These are phyloP conservation scores for Phoenoteleia sp. DNA, from an alignment of 2,888 invertebrate genomes.

Conservation along the genomic window DNA sequence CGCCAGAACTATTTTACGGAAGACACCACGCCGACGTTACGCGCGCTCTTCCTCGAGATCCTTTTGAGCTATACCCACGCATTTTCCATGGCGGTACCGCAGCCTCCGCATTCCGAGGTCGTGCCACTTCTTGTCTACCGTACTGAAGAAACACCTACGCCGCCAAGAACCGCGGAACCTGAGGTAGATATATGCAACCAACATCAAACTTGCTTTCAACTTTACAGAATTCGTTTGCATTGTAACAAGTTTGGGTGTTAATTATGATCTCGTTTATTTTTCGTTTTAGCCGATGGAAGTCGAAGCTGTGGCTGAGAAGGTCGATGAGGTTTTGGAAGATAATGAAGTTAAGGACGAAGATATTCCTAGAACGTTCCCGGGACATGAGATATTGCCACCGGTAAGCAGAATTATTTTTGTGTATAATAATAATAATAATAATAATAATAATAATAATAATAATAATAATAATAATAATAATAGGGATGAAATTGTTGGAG, in stretches of 20 bases:
- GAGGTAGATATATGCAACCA: slow-evolving; percentile 77
- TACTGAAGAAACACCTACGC: slow-evolving; percentile 10
- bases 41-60: slow-evolving; percentile 59
- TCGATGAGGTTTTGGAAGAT: slow-evolving; percentile 76
- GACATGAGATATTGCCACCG: slow-evolving; percentile 81
- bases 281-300: slow-evolving; percentile 87
- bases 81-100: slow-evolving; percentile 73
- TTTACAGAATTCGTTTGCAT: not conserved
- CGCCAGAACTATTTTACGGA: slow-evolving; percentile 5
- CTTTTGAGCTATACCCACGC: slow-evolving; percentile 74
- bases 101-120: slow-evolving; percentile 76
- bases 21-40: not conserved
- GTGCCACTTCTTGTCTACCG: slow-evolving; percentile 77
- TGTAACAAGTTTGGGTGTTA: not conserved
- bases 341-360: slow-evolving; percentile 78
- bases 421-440: too few relatives aligned
- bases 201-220: not conserved
- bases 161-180: slow-evolving; percentile 56
- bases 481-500: too few relatives aligned
- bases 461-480: too few relatives aligned
- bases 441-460: too few relatives aligned
- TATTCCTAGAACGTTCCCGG: slow-evolving; percentile 81
- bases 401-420: slow-evolving; percentile 75
- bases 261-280: not conserved
- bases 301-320: slow-evolving; percentile 83